phyloP scores from a whole-genome alignment of 2,113 vertebrate species.

The Thermophis baileyi region DNA sequence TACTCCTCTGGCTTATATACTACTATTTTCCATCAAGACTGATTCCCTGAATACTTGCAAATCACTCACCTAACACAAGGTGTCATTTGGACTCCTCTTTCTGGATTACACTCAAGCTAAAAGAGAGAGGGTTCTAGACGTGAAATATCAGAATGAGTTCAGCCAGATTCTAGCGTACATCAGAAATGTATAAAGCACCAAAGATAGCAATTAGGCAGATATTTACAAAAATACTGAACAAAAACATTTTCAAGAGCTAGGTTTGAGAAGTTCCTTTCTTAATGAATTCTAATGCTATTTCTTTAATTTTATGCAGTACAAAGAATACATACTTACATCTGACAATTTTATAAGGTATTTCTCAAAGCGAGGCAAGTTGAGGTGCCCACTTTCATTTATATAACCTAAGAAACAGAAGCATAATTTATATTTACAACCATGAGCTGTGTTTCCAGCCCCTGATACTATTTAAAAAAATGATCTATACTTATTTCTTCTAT shows the following conservation, averaged over 20 bases:
- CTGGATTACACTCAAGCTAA: background rate
- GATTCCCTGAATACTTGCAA: background rate
- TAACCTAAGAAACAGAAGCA: conserved; percentile 78
- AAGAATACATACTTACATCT: conserved; percentile 77
- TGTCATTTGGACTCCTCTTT: background rate
- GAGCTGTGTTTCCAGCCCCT: background rate
- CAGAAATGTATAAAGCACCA: background rate
- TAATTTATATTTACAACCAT: background rate
- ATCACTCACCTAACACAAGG: background rate
- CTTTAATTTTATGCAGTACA: background rate
- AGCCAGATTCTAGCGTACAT: background rate
- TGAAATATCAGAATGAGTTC: background rate
- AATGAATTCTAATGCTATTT: background rate
- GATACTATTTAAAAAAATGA: background rate
- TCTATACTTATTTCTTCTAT: background rate
- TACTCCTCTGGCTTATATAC: background rate
- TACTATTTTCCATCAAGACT: background rate
- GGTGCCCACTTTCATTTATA: conserved; percentile 93
- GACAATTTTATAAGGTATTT: conserved; percentile 91
- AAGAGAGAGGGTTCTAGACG: background rate
- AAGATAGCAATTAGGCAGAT: background rate
- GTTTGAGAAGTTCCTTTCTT: background rate
- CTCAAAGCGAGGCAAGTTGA: conserved; percentile 92
- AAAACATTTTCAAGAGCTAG: background rate
- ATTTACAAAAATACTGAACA: background rate